phyloP scores from a whole-genome alignment of 2,888 invertebrate genomes.

The Gortyna flavago region DNA sequence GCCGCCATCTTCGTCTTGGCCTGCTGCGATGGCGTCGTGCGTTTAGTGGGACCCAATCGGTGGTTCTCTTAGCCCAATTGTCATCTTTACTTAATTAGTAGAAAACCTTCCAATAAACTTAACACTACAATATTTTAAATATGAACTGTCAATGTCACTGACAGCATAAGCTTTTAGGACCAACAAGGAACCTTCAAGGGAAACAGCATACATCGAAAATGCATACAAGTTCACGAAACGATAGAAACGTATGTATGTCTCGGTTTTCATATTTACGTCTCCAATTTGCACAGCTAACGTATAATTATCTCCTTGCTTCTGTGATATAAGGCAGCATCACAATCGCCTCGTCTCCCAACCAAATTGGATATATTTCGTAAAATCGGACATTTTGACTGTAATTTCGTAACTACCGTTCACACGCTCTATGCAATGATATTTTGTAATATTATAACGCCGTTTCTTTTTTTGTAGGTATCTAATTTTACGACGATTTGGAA shows the following conservation, averaged over 20 bases:
- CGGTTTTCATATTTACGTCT: not conserved
- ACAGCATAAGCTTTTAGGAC: not conserved
- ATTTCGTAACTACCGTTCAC: slow-evolving; percentile 77
- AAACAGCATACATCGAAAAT: not conserved
- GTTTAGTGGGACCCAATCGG: too few relatives aligned
- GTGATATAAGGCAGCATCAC: slow-evolving; percentile 32
- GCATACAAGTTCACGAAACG: not conserved
- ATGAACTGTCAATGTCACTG: too few relatives aligned
- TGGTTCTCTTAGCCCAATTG: too few relatives aligned
- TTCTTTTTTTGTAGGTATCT: slow-evolving; percentile 61
- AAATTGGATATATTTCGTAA: slow-evolving; percentile 77
- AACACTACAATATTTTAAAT: too few relatives aligned
- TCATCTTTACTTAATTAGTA: not conserved
- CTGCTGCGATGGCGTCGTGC: too few relatives aligned
- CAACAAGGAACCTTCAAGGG: not conserved
- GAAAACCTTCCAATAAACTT: not conserved
- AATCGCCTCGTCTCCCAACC: slow-evolving; percentile 49
- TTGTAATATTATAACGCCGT: slow-evolving; percentile 71
- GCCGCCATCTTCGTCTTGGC: too few relatives aligned
- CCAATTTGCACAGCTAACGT: slow-evolving; percentile 11
- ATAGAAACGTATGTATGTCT: not conserved
- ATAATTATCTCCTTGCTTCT: slow-evolving; percentile 15
- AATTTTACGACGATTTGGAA: slow-evolving; percentile 52
- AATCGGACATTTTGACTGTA: slow-evolving; percentile 73
- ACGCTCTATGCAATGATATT: slow-evolving; percentile 75